Evolutionary conservation across 1,140 invertebrate genomes (phyloP).

Genomic region (Dendroctonus valens): DNA sequence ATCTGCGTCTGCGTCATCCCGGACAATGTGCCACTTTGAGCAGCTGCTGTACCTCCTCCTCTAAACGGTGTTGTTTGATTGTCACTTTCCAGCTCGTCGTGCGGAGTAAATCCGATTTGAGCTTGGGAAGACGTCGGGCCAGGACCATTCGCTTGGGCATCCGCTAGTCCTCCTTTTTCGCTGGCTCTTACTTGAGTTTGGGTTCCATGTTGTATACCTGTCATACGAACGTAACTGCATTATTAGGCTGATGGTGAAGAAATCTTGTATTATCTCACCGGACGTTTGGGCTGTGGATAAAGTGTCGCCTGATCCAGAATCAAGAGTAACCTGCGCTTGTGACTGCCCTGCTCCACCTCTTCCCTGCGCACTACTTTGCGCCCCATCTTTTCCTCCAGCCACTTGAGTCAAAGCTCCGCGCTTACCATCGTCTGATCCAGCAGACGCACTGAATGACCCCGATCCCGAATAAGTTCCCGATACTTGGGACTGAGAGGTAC

Average conservation of each 20-base stretch:
- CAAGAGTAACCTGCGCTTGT: slow-evolving; percentile 72
- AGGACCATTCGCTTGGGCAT: slow-evolving; percentile 78
- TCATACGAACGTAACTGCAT: neutral
- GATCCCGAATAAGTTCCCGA: slow-evolving; percentile 71
- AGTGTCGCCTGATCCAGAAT: slow-evolving; percentile 69
- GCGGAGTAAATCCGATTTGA: slow-evolving; percentile 79
- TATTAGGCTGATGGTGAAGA: neutral
- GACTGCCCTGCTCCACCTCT: slow-evolving; percentile 70
- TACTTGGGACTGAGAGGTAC: slow-evolving; percentile 75
- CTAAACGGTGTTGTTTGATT: slow-evolving; percentile 58
- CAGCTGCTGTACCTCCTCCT: slow-evolving; percentile 73
- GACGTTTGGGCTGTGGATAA: slow-evolving; percentile 71
- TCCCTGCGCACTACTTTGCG: slow-evolving; percentile 71
- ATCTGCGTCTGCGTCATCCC: slow-evolving; percentile 80
- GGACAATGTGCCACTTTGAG: slow-evolving; percentile 68
- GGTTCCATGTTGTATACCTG: slow-evolving; percentile 63
- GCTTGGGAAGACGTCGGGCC: slow-evolving; percentile 82
- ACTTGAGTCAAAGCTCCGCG: slow-evolving; percentile 72
- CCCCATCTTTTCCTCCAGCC: slow-evolving; percentile 69
- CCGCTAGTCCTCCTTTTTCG: slow-evolving; percentile 74
- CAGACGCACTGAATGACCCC: slow-evolving; percentile 77
- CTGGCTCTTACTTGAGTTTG: slow-evolving; percentile 76
- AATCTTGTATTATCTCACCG: slow-evolving; percentile 50
- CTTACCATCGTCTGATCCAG: slow-evolving; percentile 71
- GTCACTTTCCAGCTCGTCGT: slow-evolving; percentile 56